These are phyloP conservation scores for Stenotaenia linearis DNA, from an alignment of 2,888 invertebrate species.

Conservation along the genomic window DNA sequence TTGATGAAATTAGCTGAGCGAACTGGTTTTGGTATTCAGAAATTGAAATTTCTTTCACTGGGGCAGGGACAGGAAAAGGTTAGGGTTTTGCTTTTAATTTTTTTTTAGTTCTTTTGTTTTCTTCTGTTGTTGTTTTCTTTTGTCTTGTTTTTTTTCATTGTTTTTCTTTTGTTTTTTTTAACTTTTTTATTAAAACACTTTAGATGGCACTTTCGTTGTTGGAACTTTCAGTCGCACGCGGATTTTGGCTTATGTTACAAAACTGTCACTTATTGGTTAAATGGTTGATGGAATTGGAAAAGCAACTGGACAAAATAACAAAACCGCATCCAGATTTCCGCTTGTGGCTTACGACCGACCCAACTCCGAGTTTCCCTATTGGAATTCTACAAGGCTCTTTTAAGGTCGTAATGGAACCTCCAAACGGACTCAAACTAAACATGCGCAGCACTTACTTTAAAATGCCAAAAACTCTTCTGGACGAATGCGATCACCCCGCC, in stretches of 20 bases:
- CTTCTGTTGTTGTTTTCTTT: neutral
- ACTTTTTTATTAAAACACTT: no score
- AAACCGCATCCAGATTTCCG: conserved; percentile 86
- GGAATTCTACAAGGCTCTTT: conserved; percentile 78
- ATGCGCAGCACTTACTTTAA: conserved; percentile 82
- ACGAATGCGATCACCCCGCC: conserved; percentile 66
- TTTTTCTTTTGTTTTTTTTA: conserved; percentile 30
- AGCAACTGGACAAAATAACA: conserved; percentile 68
- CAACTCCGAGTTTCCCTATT: conserved; percentile 78
- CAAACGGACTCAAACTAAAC: conserved; percentile 83
- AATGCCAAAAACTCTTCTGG: conserved; percentile 66
- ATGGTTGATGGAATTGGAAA: conserved; percentile 75
- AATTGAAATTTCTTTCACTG: conserved; percentile 49
- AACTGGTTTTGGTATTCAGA: conserved; percentile 47
- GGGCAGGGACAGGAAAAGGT: conserved; percentile 49
- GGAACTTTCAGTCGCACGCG: conserved; percentile 63
- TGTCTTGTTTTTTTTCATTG: no score
- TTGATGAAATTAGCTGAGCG: conserved; percentile 49
- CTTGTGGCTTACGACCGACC: conserved; percentile 88
- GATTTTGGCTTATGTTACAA: conserved; percentile 87
- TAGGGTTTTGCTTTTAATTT: neutral
- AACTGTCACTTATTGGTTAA: conserved; percentile 80
- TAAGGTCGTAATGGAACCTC: conserved; percentile 81
- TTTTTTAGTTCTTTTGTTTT: neutral
- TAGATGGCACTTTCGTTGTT: conserved; percentile 66